Evolutionary conservation across 2,797 vertebrate genomes (phyloP).

Genomic region (Arctocebus calabarensis): DNA sequence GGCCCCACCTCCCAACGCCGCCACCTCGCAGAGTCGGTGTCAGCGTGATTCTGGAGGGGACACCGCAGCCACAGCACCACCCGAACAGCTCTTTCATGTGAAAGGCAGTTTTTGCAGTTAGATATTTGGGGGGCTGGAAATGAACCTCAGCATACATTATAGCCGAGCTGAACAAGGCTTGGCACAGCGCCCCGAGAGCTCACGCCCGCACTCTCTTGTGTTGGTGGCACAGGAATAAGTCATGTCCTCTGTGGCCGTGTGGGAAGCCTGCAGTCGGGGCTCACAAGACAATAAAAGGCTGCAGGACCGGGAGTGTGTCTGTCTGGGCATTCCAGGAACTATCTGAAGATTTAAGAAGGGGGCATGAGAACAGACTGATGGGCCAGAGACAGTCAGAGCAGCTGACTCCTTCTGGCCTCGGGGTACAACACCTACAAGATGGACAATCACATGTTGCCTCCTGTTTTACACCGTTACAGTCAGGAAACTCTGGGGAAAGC

Average conservation of each 20-base stretch:
- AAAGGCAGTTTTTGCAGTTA: neutral
- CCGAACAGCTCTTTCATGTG: neutral
- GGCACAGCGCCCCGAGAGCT: constrained; percentile 20
- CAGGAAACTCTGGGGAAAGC: neutral
- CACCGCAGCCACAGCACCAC: neutral
- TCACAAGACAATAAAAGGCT: neutral
- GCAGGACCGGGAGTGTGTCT: neutral
- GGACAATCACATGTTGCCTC: neutral
- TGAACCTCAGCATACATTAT: neutral
- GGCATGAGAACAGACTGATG: neutral
- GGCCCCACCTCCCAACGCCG: neutral
- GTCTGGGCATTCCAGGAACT: neutral
- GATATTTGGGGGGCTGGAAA: constrained; percentile 39
- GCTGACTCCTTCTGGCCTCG: neutral
- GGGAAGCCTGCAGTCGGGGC: neutral
- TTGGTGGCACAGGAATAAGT: constrained; percentile 27
- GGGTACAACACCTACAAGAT: fast-evolving
- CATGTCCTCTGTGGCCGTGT: neutral
- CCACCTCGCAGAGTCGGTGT: neutral
- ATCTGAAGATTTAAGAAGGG: neutral
- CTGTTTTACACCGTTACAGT: fast-evolving
- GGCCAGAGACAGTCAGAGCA: neutral
- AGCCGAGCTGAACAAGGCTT: neutral
- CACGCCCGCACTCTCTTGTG: neutral
- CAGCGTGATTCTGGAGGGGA: neutral